phyloP scores from a whole-genome alignment of 1,140 invertebrate genomes.

The Oscheius sp. region DNA sequence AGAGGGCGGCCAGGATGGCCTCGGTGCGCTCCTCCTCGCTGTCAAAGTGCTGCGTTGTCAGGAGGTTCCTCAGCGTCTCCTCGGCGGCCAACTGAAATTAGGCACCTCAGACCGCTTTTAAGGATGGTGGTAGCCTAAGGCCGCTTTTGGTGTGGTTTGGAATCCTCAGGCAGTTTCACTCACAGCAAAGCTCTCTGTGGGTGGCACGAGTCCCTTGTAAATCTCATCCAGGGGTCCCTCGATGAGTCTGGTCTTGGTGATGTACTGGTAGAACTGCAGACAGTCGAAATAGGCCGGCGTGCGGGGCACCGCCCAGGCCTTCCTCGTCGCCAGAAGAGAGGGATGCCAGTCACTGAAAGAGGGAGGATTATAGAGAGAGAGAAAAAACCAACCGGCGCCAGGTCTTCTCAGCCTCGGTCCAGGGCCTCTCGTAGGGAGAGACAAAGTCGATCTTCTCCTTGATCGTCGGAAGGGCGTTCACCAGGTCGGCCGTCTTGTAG shows the following conservation, averaged over 20 bases:
- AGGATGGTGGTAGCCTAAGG: no score
- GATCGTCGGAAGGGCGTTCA: slow-evolving; percentile 48
- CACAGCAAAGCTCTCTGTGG: slow-evolving; percentile 46
- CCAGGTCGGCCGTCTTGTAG: slow-evolving; percentile 50
- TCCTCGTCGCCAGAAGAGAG: slow-evolving; percentile 41
- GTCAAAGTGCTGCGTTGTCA: not conserved
- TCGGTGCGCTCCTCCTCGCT: slow-evolving; percentile 2
- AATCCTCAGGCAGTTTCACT: not conserved
- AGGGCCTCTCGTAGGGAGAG: slow-evolving; percentile 55
- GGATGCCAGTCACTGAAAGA: slow-evolving; percentile 52
- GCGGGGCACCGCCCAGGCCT: slow-evolving; percentile 49
- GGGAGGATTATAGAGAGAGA: slow-evolving; percentile 4
- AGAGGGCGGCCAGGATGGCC: slow-evolving; percentile 39
- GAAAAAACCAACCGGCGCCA: slow-evolving; percentile 50
- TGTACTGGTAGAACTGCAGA: slow-evolving; percentile 58
- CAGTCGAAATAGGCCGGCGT: slow-evolving; percentile 53
- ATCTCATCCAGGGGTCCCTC: slow-evolving; percentile 38
- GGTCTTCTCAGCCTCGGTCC: slow-evolving; percentile 48
- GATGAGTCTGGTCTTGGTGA: slow-evolving; percentile 54
- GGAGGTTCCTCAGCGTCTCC: not conserved
- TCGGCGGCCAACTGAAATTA: not conserved
- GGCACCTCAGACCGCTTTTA: no score
- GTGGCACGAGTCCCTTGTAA: slow-evolving; percentile 45
- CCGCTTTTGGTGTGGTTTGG: not conserved
- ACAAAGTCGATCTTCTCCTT: slow-evolving; percentile 58